Evolutionary conservation across 2,888 invertebrate genomes (phyloP).

Genomic region (Thumatha senex): DNA sequence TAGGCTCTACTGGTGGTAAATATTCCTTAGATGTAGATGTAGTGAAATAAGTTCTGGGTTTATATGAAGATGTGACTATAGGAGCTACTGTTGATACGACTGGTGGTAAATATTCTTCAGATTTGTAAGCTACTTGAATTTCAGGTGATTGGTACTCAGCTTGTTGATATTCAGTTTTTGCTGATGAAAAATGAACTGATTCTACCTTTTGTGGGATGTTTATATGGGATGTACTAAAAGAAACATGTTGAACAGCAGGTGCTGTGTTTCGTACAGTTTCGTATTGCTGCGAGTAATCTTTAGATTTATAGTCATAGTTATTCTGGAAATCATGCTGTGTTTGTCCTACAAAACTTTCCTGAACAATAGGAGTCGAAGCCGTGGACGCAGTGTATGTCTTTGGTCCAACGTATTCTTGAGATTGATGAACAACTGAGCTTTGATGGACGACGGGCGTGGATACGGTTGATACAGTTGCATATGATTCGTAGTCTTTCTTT

Average conservation of each 20-base stretch:
- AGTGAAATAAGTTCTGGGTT: constrained; percentile 56
- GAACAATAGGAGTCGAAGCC: constrained; percentile 42
- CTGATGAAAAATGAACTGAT: constrained; percentile 60
- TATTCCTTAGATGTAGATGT: constrained; percentile 49
- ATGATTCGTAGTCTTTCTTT: constrained; percentile 55
- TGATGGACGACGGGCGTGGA: constrained; percentile 56
- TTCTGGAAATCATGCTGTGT: constrained; percentile 51
- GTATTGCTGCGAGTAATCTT: constrained; percentile 45
- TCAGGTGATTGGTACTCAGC: constrained; percentile 64
- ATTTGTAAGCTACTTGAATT: constrained; percentile 66
- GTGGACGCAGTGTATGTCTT: constrained; percentile 55
- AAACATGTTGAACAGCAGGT: constrained; percentile 41
- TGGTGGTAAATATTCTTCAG: constrained; percentile 72
- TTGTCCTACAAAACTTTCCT: constrained; percentile 34
- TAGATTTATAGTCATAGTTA: constrained; percentile 50
- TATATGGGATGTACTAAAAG: constrained; percentile 55
- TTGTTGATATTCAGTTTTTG: constrained; percentile 57
- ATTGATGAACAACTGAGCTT: constrained; percentile 47
- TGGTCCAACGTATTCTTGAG: constrained; percentile 55
- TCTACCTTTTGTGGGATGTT: constrained; percentile 46
- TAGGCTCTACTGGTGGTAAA: constrained; percentile 39
- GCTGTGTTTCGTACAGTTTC: constrained; percentile 38
- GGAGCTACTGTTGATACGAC: constrained; percentile 53
- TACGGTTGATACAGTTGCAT: constrained; percentile 51
- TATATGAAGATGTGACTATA: constrained; percentile 55